Evolutionary conservation across 2,113 vertebrate species (phyloP), one percentile per base, ranked within the genome.

Genomic region (Rhinopomastus cyanomelas): DNA sequence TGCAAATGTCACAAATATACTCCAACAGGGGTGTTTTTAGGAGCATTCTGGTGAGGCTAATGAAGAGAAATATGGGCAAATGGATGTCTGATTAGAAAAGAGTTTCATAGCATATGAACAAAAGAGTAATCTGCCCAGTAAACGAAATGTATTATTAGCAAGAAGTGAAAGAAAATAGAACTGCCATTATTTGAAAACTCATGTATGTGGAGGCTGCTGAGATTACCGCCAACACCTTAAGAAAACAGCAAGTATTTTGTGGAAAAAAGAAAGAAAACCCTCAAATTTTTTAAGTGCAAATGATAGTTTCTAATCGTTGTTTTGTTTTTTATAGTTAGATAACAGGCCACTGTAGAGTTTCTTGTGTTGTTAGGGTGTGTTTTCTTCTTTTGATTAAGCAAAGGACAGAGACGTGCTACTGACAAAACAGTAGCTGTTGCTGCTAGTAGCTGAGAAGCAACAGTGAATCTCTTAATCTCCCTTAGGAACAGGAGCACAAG

Each of bases 351-450:
- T 56, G 0, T 66, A 15, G 36, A 22, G 23, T 76, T 60, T 87
- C 69, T 25, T 74, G 91, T 81, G 62, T 49, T 87, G 19, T 72
- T 93, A 60, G 29, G 13, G n/a, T 72, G 25, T 67, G 20, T 72
- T 79, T 82, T 82, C 27, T 80, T 85, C 60, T 85, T 56, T 86
- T 66, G 55, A 56, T 91, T n/a, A 82, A 84, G 84, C 59, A 66
- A 61, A 48, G 22, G 11, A 11, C 6, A 6, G 53, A 81, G 49
- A 30, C 72, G 22, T 57, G 49, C 34, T 75, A 46, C 62, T 72
- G 57, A 55, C 34, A 78, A 57, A 81, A 66, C 39, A 72, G 52
- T 48, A 71, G 48, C 51, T 85, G 2, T 68, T 89, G 67, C 76
- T 92, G 56, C 49, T 89, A 2, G 6, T 29, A 86, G 65, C 42